Evolutionary conservation across 2,888 invertebrate species (phyloP).

Genomic region (Phortica okadai): DNA sequence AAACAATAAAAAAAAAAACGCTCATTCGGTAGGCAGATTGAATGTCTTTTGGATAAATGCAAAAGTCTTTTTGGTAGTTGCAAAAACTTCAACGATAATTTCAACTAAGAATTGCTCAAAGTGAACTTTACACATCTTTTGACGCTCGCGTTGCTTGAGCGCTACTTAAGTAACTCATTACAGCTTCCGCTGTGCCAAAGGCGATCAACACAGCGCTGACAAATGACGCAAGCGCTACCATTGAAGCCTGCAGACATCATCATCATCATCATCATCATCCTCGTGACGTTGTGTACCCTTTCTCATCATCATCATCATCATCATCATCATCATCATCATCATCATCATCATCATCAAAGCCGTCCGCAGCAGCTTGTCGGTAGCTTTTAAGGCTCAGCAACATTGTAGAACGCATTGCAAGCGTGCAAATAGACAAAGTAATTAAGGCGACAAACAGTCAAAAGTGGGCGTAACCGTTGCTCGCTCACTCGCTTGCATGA

Average conservation of each 20-base stretch:
- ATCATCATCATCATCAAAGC: conserved; percentile 58
- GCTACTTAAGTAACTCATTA: conserved; percentile 64
- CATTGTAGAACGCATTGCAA: not conserved
- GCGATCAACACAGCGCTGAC: conserved; percentile 50
- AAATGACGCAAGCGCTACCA: conserved; percentile 58
- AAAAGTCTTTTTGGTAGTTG: too few relatives aligned
- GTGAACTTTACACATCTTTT: too few relatives aligned
- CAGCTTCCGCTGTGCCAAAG: conserved; percentile 64
- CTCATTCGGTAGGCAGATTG: too few relatives aligned
- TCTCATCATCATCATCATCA: conserved; percentile 51
- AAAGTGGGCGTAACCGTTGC: conserved; percentile 61
- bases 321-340: not conserved
- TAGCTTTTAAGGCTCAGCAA: conserved; percentile 16
- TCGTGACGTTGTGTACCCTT: conserved; percentile 33
- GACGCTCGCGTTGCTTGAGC: not conserved
- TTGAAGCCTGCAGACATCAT: conserved; percentile 40
- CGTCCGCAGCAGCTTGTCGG: conserved; percentile 26
- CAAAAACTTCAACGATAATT: too few relatives aligned
- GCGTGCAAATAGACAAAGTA: conserved; percentile 61
- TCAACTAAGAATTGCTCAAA: too few relatives aligned
- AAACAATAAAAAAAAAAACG: too few relatives aligned
- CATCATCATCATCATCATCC: too few relatives aligned
- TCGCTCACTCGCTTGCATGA: conserved; percentile 58
- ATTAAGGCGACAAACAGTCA: conserved; percentile 70
- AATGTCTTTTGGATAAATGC: too few relatives aligned